Conservation (phyloP, 2,888 invertebrate species). For the Psococerastis gibbosa region DNA sequence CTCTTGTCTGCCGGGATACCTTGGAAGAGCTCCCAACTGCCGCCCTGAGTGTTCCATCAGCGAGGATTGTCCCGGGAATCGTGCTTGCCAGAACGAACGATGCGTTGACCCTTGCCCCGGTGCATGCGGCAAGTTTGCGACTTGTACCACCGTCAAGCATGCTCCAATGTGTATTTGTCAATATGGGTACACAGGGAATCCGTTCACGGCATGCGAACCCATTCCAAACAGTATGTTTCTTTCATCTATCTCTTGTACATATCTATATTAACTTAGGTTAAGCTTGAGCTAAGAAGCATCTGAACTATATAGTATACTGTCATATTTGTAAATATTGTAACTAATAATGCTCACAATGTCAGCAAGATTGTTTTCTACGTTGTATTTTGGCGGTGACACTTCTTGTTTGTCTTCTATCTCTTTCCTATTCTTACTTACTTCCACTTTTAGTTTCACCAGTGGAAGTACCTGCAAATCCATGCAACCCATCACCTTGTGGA, state of each 20-base stretch:
- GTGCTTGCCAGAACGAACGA: constrained; percentile 64
- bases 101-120: constrained; percentile 72
- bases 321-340: not conserved
- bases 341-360: not conserved
- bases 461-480: constrained; percentile 53
- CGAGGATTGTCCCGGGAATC: constrained; percentile 64
- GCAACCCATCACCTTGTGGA: constrained; percentile 73
- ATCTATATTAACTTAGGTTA: not conserved
- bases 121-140: constrained; percentile 60
- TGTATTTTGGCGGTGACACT: not conserved
- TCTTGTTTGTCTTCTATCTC: not conserved
- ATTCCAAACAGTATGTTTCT: constrained; percentile 24
- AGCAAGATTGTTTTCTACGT: constrained; percentile 2
- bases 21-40: constrained; percentile 70
- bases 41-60: constrained; percentile 71
- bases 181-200: constrained; percentile 64
- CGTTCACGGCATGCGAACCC: constrained; percentile 50
- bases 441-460: constrained; percentile 31
- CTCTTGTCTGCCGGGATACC: constrained; percentile 56
- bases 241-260: not conserved
- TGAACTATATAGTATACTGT: too few species aligned
- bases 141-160: constrained; percentile 65
- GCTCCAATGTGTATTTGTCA: constrained; percentile 67
- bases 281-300: constrained; percentile 1
- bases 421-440: too few species aligned